These are phyloP conservation scores for Bryconaethiops microstoma DNA, from an alignment of 2,797 vertebrate species.

Conservation along the genomic window DNA sequence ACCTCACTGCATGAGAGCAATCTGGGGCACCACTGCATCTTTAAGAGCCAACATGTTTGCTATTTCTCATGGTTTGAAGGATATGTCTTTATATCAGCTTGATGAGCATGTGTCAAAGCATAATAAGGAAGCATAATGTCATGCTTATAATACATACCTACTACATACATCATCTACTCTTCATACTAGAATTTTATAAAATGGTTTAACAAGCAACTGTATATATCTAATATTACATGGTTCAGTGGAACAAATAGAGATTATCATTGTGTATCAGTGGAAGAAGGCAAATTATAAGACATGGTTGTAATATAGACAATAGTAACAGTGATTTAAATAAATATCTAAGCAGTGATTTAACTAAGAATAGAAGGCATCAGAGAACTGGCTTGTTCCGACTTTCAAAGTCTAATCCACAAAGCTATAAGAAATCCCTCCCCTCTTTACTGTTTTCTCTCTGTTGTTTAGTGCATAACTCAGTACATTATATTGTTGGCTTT, in stretches of 20 bases:
- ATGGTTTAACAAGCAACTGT: not conserved
- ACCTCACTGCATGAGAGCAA: slow-evolving; percentile 2
- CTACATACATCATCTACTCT: slow-evolving; percentile 2
- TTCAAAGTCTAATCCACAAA: not conserved
- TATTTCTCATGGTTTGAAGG: not conserved
- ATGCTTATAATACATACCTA: not conserved
- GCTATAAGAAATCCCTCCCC: not conserved
- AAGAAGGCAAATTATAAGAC: slow-evolving; percentile 8
- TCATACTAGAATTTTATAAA: not conserved
- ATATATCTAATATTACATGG: slow-evolving; percentile 4
- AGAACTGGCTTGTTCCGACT: not conserved
- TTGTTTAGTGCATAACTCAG: slow-evolving; percentile 12
- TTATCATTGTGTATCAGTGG: slow-evolving; percentile 7
- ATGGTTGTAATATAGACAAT: slow-evolving; percentile 9
- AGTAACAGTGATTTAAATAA: not conserved
- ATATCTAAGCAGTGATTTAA: too few relatives aligned
- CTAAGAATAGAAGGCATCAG: not conserved
- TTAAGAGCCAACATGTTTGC: slow-evolving; percentile 25
- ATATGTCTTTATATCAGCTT: not conserved
- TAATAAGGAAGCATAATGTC: not conserved
- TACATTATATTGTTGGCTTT: slow-evolving; percentile 13
- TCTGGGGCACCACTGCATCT: not conserved
- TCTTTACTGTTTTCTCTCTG: slow-evolving; percentile 30
- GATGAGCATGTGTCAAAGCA: not conserved
- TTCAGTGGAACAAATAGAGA: slow-evolving; percentile 17